Conservation (phyloP, 2,888 invertebrate species). For the Azorinus chamasolen region DNA sequence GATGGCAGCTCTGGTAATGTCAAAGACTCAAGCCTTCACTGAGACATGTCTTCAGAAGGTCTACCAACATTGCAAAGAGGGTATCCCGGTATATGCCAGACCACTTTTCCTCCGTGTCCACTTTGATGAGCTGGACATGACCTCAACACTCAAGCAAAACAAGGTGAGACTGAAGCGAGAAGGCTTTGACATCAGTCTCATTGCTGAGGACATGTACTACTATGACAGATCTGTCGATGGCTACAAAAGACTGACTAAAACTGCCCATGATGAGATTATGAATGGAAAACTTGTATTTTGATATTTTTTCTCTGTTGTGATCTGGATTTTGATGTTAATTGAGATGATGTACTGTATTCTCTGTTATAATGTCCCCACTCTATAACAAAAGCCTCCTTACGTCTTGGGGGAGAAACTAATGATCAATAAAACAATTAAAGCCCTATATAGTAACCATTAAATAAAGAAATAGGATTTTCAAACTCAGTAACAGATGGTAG, state of each 20-base stretch:
- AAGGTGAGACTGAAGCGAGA: conserved; percentile 60
- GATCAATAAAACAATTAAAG: no score
- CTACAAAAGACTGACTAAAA: conserved; percentile 27
- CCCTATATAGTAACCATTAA: no score
- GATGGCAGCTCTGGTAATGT: conserved; percentile 75
- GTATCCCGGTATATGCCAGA: conserved; percentile 77
- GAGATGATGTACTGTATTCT: no score
- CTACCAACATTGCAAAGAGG: conserved; percentile 64
- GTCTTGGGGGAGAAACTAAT: no score
- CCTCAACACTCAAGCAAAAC: conserved; percentile 66
- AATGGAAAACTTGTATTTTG: no score
- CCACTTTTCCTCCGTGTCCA: conserved; percentile 65
- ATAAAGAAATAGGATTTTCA: no score
- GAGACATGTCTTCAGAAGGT: conserved; percentile 29
- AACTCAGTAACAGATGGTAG: no score
- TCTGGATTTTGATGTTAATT: no score
- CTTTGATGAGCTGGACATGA: conserved; percentile 53
- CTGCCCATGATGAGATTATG: conserved; percentile 10
- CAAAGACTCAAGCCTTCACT: not conserved
- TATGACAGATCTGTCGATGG: conserved; percentile 28
- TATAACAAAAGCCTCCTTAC: no score
- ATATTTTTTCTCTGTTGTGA: no score
- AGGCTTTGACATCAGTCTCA: conserved; percentile 46
- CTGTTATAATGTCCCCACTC: no score
- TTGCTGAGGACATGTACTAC: conserved; percentile 49